Conservation (phyloP, 2,888 invertebrate species). For the Elysia crispata region DNA sequence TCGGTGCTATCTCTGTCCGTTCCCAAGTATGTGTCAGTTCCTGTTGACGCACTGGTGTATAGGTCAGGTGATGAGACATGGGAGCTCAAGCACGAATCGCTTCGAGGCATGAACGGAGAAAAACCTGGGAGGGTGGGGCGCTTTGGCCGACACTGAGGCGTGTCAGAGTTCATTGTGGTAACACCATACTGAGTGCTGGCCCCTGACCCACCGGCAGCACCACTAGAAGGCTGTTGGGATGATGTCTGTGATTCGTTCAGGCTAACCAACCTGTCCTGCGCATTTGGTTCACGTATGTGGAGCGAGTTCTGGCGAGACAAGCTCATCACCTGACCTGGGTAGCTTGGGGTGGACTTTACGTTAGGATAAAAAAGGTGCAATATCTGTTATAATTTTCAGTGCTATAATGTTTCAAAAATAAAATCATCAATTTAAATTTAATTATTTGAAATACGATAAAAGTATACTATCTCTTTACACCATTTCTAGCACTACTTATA, state of each 20-base stretch:
- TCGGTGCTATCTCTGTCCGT: not conserved
- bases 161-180: constrained; percentile 1
- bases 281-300: constrained; percentile 32
- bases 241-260: constrained; percentile 5
- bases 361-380: too few relatives aligned
- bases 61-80: constrained; percentile 49
- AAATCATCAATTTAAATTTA: too few relatives aligned
- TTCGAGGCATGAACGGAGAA: constrained; percentile 9
- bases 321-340: constrained; percentile 46
- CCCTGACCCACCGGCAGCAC: not conserved
- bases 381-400: too few relatives aligned
- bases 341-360: constrained; percentile 26
- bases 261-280: constrained; percentile 44
- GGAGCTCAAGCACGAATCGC: constrained; percentile 46
- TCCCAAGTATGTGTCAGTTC: not conserved
- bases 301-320: constrained; percentile 42
- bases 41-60: constrained; percentile 29
- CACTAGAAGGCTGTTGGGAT: not conserved
- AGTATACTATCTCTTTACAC: too few relatives aligned
- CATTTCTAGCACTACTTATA: too few relatives aligned
- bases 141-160: not conserved
- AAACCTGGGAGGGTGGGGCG: too few relatives aligned
- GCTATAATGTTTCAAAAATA: too few relatives aligned
- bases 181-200: constrained; percentile 32
- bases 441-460: too few relatives aligned